Percentiles rank a stretch among this genome's conserved stretches.
These are phyloP conservation scores for Neoascia interrupta DNA, from an alignment of 2,888 invertebrate species.

Conservation along the genomic window DNA sequence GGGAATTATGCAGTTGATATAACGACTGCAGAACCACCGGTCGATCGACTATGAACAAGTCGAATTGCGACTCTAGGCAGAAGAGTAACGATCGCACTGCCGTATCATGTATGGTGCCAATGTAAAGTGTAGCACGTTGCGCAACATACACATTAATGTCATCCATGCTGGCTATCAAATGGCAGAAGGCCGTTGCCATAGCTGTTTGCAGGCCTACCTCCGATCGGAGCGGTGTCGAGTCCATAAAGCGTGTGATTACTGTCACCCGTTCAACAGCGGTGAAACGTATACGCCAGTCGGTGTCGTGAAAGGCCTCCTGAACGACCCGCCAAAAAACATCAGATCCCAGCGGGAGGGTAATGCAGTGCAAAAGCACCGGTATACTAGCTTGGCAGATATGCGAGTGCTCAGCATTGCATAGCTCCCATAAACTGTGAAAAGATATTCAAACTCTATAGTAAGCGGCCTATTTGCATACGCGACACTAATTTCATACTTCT, in stretches of 20 bases:
- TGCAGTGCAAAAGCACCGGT: constrained; percentile 95
- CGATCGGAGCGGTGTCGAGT: constrained; percentile 91
- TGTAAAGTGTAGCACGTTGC: constrained; percentile 93
- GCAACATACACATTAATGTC: constrained; percentile 97
- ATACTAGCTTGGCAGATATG: constrained; percentile 96
- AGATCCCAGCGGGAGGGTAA: constrained; percentile 95
- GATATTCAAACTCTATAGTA: background rate
- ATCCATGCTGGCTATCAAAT: constrained; percentile 96
- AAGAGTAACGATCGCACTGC: constrained; percentile 92
- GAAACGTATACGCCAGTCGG: constrained; percentile 94
- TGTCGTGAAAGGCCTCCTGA: constrained; percentile 94
- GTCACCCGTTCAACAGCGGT: constrained; percentile 97
- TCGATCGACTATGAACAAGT: constrained; percentile 96
- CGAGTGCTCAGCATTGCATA: constrained; percentile 94
- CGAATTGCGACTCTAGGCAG: constrained; percentile 99
- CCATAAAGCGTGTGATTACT: constrained; percentile 95
- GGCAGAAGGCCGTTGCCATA: constrained; percentile 97
- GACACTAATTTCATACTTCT: constrained; percentile 84
- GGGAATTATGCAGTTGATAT: constrained; percentile 95
- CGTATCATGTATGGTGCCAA: constrained; percentile 95
- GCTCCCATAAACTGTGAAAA: constrained; percentile 90
- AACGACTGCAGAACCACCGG: constrained; percentile 97
- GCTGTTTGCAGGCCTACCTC: constrained; percentile 94
- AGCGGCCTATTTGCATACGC: background rate
- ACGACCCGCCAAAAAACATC: constrained; percentile 98